Evolutionary conservation across 2,888 invertebrate genomes (phyloP).

Genomic region (Choristoneura rosaceana): DNA sequence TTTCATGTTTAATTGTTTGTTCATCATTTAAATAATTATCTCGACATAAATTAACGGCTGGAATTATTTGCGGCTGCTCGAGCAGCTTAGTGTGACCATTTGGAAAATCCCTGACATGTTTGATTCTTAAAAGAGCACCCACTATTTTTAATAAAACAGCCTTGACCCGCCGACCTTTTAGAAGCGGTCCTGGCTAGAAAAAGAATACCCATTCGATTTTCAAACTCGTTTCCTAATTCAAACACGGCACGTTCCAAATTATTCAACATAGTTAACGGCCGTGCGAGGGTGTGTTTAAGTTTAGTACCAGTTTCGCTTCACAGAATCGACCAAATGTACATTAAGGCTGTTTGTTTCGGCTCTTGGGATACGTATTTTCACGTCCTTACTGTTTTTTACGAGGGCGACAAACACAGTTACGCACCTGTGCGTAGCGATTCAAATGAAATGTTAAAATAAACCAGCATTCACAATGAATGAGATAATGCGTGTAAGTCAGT

Average conservation of each 20-base stretch:
- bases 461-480: constrained; percentile 18
- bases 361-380: constrained; percentile 38
- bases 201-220: not conserved
- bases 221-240: constrained; percentile 1
- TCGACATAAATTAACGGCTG: too few species aligned
- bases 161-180: not conserved
- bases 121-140: too few species aligned
- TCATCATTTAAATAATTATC: too few species aligned
- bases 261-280: constrained; percentile 18
- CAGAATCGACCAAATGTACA: constrained; percentile 19
- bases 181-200: not conserved
- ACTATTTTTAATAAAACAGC: not conserved
- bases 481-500: constrained; percentile 4
- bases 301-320: constrained; percentile 15
- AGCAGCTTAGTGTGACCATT: too few species aligned
- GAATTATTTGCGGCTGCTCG: too few species aligned
- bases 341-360: constrained; percentile 30
- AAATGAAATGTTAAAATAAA: constrained; percentile 31
- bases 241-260: constrained; percentile 23
- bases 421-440: constrained; percentile 24
- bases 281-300: constrained; percentile 15
- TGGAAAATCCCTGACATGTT: too few species aligned
- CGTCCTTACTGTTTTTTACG: constrained; percentile 36
- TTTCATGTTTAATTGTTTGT: too few species aligned
- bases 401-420: constrained; percentile 36